A percentile compares a stretch with the other conserved stretches of the same genome.
Evolutionary conservation across 2,888 invertebrate species (phyloP).

Genomic region (Omphaloscelis lunosa): DNA sequence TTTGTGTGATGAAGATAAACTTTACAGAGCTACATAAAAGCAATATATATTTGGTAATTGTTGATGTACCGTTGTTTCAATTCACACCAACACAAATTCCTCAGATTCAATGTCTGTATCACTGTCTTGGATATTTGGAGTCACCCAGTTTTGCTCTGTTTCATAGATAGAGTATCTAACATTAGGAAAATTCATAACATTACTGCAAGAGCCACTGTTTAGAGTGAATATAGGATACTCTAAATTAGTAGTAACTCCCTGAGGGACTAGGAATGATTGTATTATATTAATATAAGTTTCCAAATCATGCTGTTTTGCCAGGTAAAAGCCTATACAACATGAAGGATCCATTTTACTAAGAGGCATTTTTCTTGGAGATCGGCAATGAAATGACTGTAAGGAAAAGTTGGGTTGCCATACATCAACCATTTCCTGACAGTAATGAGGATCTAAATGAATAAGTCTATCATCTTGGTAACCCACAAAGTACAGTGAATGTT

Average conservation of each 20-base stretch:
- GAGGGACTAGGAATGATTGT: constrained; percentile 90
- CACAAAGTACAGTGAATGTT: constrained; percentile 98
- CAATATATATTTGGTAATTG: constrained; percentile 56
- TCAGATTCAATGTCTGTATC: constrained; percentile 93
- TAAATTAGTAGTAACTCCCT: constrained; percentile 86
- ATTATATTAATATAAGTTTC: constrained; percentile 93
- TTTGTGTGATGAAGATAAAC: constrained; percentile 53
- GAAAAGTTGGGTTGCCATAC: constrained; percentile 95
- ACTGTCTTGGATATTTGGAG: constrained; percentile 88
- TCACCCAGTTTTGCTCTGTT: constrained; percentile 89
- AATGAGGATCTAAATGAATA: constrained; percentile 98
- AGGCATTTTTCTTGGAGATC: constrained; percentile 96
- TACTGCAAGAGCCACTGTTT: constrained; percentile 93
- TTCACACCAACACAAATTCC: constrained; percentile 93
- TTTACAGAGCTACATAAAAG: constrained; percentile 62
- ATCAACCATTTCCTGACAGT: constrained; percentile 97
- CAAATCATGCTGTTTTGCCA: constrained; percentile 94
- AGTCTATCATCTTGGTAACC: constrained; percentile 98
- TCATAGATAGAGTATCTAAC: constrained; percentile 90
- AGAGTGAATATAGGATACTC: constrained; percentile 97
- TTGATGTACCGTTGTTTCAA: constrained; percentile 40
- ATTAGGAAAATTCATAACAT: constrained; percentile 90
- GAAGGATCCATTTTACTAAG: constrained; percentile 97
- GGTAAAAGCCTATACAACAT: constrained; percentile 97
- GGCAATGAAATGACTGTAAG: constrained; percentile 95